These are phyloP conservation scores for Cyanoramphus novaezelandiae DNA, from an alignment of 2,113 vertebrate species.

Conservation along the genomic window DNA sequence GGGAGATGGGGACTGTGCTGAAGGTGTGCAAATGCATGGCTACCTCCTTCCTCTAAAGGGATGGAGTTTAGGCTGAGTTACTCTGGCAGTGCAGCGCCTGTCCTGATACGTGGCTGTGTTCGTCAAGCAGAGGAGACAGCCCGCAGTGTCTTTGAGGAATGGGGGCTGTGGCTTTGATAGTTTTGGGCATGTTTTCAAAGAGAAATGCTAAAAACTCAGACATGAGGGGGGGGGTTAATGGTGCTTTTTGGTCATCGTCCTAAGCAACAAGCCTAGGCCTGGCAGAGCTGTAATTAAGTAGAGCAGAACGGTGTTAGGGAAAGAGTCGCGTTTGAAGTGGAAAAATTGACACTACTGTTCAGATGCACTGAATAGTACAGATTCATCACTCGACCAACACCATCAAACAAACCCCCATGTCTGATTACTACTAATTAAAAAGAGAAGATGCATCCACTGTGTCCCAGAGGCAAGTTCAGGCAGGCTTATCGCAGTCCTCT, in stretches of 20 bases:
- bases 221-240: neutral
- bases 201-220: constrained; percentile 46
- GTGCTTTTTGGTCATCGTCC: constrained; percentile 55
- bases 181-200: constrained; percentile 53
- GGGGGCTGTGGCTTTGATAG: constrained; percentile 58
- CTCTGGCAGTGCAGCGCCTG: constrained; percentile 19
- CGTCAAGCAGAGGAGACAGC: constrained; percentile 28
- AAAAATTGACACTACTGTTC: constrained; percentile 74
- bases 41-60: constrained; percentile 1
- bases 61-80: constrained; percentile 32
- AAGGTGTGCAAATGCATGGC: neutral
- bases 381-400: constrained; percentile 62
- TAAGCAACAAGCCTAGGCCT: constrained; percentile 61
- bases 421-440: constrained; percentile 79
- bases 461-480: constrained; percentile 73
- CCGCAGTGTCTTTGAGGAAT: constrained; percentile 13
- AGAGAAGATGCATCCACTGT: constrained; percentile 70
- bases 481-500: constrained; percentile 65
- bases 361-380: constrained; percentile 58
- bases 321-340: constrained; percentile 72
- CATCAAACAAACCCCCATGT: constrained; percentile 65
- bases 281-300: constrained; percentile 77
- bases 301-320: constrained; percentile 69
- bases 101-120: neutral
- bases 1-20: neutral